A percentile compares a stretch with the other conserved stretches of the same genome.
phyloP scores from a whole-genome alignment of 2,797 vertebrate genomes.

The Acropternis orthonyx region DNA sequence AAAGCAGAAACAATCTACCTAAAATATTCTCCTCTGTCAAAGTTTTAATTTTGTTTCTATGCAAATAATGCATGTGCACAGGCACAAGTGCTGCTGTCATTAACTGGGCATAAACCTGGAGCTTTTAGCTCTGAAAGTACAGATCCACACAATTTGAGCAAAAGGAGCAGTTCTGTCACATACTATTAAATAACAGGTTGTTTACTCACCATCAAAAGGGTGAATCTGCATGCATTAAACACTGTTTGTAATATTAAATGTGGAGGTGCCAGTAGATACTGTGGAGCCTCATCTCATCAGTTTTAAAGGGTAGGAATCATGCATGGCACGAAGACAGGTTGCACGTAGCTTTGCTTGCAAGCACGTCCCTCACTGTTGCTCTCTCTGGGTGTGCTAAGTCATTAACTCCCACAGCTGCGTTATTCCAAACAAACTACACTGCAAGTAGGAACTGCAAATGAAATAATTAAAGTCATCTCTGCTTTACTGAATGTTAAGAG shows the following conservation, averaged over 20 bases:
- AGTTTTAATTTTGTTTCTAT: constrained; percentile 38
- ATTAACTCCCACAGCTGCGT: not conserved
- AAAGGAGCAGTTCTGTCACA: not conserved
- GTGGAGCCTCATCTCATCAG: not conserved
- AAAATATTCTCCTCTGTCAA: constrained; percentile 10
- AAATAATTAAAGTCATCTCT: constrained; percentile 4
- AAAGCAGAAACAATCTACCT: constrained; percentile 3
- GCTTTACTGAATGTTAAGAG: not conserved
- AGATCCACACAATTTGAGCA: not conserved
- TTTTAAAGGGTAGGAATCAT: not conserved
- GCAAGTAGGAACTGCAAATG: not conserved
- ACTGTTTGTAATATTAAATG: not conserved
- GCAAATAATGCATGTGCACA: not conserved
- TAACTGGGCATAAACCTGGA: constrained; percentile 20
- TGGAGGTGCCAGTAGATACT: not conserved
- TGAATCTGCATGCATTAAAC: constrained; percentile 7
- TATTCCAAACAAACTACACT: not conserved
- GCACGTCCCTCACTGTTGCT: not conserved
- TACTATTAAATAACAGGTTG: not conserved
- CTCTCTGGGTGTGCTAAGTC: not conserved
- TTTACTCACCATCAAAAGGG: not conserved
- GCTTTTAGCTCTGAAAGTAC: not conserved
- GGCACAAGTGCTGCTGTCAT: not conserved
- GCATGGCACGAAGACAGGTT: not conserved
- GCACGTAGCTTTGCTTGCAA: not conserved